Evolutionary conservation across 2,113 vertebrate species (phyloP), one percentile per base, ranked within the genome.

Genomic region (Muntiacus reevesi): DNA sequence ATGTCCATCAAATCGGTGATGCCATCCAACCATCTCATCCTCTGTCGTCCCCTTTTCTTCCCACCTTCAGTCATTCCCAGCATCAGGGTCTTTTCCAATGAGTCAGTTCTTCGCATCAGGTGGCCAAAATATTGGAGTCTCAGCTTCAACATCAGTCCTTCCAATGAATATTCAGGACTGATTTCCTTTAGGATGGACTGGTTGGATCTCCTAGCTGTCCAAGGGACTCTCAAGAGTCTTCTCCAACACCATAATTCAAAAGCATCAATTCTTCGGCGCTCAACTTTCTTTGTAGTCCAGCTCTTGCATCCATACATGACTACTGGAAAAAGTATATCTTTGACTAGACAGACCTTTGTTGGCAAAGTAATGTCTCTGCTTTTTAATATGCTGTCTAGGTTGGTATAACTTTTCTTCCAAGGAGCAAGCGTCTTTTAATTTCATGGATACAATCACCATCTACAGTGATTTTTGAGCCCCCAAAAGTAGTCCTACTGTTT

Each of bases 21-120:
- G 64, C 64, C 64, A 71, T 71, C n/a, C 64, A 36, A 23, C 64
- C 64, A 36, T 71, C 64, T 71, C 64, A 71, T 71, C 64, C 64
- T 71, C 64, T 12, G 64, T 36, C 1, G 0, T 71, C n/a, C 19
- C 19, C n/a, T 71, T 23, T 71, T 23, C 19, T 71, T 71, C 19
- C 64, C 0, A 0, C 64, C 64, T 6, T 36, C n/a, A 36, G 21
- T 71, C 1, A 0, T 71, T 71, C 17, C 64, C n/a, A 71, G 64
- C 64, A 71, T 21, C 64, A 71, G 19, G 64, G 4, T 71, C 64
- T 36, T 71, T 71, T 23, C n/a, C 17, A 17, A 71, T 71, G 64
- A 71, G 64, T 36, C 9, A 71, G 17, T 17, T 71, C n/a, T 36
- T 71, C 0, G 0, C 9, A 71, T 71, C n/a, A 36, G 64, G 9